These are phyloP conservation scores for Grallaria varia DNA, from an alignment of 2,113 vertebrate genomes.

Conservation along the genomic window DNA sequence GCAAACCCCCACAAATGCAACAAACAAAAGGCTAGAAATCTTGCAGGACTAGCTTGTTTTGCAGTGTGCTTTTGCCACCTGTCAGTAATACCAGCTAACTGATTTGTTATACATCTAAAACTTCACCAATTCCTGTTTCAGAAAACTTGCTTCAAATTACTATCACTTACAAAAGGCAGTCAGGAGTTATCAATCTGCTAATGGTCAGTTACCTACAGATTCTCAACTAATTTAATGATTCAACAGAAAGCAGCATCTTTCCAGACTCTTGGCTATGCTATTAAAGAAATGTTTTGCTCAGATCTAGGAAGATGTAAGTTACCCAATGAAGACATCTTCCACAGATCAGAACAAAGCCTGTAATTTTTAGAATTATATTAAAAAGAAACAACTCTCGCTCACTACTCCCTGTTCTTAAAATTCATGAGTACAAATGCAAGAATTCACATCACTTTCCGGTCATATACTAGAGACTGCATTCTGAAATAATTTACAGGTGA, in stretches of 20 bases:
- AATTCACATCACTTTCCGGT: neutral
- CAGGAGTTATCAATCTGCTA: neutral
- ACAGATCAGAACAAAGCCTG: neutral
- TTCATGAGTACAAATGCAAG: neutral
- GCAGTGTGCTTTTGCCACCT: neutral
- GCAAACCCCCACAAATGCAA: neutral
- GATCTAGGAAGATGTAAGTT: neutral
- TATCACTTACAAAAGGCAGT: neutral
- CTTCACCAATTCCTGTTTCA: neutral
- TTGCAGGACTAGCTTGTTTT: neutral
- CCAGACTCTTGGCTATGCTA: neutral
- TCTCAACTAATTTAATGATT: neutral
- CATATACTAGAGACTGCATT: neutral
- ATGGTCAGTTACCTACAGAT: neutral
- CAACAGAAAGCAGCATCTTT: neutral
- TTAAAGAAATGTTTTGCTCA: neutral
- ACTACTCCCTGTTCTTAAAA: neutral
- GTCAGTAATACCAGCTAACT: neutral
- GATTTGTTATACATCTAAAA: neutral
- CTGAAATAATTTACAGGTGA: neutral
- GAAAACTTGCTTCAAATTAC: neutral
- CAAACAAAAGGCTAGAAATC: neutral
- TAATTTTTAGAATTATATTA: neutral
- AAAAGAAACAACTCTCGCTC: neutral
- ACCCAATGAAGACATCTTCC: neutral